Evolutionary conservation across 1,140 invertebrate species (phyloP).

Genomic region (Sarcophaga peregrina): DNA sequence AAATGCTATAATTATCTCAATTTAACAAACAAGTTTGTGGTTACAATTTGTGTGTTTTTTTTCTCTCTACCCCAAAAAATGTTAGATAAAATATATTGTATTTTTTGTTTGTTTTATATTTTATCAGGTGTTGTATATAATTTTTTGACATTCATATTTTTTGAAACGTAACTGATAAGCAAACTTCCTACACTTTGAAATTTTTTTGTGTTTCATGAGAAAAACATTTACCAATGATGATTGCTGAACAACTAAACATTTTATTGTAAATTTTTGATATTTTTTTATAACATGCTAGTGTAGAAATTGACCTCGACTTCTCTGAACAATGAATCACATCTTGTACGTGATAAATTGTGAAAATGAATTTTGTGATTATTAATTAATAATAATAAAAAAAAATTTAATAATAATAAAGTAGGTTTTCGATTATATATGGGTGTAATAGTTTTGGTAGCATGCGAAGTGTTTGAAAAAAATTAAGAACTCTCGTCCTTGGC

Average conservation of each 20-base stretch:
- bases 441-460: no score
- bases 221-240: background rate
- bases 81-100: no score
- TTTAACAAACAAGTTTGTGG: no score
- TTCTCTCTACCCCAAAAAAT: no score
- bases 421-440: no score
- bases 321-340: background rate
- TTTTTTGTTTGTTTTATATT: background rate
- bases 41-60: no score
- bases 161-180: background rate
- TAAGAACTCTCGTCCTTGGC: no score
- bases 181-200: conserved; percentile 4
- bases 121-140: conserved; percentile 11
- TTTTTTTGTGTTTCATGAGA: background rate
- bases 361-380: no score
- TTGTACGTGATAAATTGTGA: background rate
- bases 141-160: background rate
- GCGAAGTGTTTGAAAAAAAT: no score
- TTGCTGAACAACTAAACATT: background rate
- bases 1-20: no score
- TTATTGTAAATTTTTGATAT: background rate
- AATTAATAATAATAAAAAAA: no score
- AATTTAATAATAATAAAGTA: no score
- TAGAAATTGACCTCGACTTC: background rate
- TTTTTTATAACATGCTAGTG: background rate